Evolutionary conservation across 1,140 invertebrate species (phyloP).

Genomic region (Brachionus rotundiformis): DNA sequence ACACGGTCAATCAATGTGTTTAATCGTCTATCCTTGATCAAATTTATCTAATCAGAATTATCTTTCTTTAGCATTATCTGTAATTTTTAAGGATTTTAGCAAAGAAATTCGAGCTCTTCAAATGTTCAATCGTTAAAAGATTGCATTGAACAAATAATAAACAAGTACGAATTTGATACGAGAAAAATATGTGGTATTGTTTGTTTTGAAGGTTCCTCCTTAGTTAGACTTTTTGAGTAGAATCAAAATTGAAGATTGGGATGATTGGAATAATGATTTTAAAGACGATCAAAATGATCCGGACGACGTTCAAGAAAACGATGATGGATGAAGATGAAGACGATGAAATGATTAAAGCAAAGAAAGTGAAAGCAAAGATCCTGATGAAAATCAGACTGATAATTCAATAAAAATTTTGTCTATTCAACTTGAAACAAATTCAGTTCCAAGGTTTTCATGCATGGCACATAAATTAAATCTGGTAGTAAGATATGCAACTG

Average conservation of each 20-base stretch:
- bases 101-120: not conserved
- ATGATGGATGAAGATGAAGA: not conserved
- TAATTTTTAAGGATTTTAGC: slow-evolving; percentile 18
- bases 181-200: not conserved
- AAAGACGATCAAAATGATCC: not conserved
- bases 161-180: not conserved
- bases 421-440: slow-evolving; percentile 9
- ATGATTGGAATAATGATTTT: not conserved
- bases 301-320: not conserved
- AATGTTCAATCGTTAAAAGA: not conserved
- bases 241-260: slow-evolving; percentile 11
- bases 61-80: not conserved
- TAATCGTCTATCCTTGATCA: not conserved
- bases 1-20: slow-evolving; percentile 5
- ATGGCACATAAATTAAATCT: slow-evolving; percentile 20
- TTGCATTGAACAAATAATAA: slow-evolving; percentile 14
- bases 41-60: not conserved
- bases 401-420: slow-evolving; percentile 17
- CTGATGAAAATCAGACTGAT: not conserved
- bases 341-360: not conserved
- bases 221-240: slow-evolving; percentile 11
- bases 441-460: not conserved
- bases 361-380: not conserved
- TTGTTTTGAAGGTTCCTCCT: not conserved
- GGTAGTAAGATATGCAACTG: not conserved